Base-by-base conservation (phyloP, 1,140 invertebrate genomes). In the Harpegnathos saltator region DNA sequence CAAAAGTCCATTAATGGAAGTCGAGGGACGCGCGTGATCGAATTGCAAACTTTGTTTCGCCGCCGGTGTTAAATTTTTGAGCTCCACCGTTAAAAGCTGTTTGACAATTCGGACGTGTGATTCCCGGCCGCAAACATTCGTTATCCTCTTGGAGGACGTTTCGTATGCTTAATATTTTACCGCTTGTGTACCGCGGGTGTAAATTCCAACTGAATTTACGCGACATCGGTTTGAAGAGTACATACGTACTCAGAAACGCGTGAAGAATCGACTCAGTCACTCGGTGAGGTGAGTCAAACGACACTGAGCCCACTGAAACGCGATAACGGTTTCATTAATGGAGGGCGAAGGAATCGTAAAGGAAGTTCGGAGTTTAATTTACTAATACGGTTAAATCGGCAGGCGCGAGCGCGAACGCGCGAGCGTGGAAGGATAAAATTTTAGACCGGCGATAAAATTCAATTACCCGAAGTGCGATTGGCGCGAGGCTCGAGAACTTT, bases 1-100 rank as follows among this genome's bases (percentile, higher is more conserved):
- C 82, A 87, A 88, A 88, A 87, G 82, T 87, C 86, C 59, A 68
- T 71, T 88, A 85, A 88, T 82, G 82, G 85, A 44, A 82, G 75
- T 71, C 69, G 69, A 87, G 85, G 72, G n/a, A n/a, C n/a, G 29
- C 54, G 71, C 22, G 85, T 82, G 71, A 73, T 85, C 66, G 44
- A 54, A 63, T 84, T 80, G 65, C 52, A 59, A 80, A 80, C 75
- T 80, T 80, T 80, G 75, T 80, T 80, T 71, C 75, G 65, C 17
- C n/a, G 52, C 56, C 56, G 50, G 50, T 44, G 59, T 77, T 66
- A 71, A 69, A 80, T 80, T 80, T 80, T 80, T 80, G 52, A 80
- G 7, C 24, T 63, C 26, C 14, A 12, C 63, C 29, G 65, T 80
- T 80, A 56, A 71, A 80, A 80, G 52, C 52, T n/a, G 22, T 65